Evolutionary conservation across 2,113 vertebrate species (phyloP), one percentile per base, ranked within the genome.

Genomic region (Ploceus nigricollis): DNA sequence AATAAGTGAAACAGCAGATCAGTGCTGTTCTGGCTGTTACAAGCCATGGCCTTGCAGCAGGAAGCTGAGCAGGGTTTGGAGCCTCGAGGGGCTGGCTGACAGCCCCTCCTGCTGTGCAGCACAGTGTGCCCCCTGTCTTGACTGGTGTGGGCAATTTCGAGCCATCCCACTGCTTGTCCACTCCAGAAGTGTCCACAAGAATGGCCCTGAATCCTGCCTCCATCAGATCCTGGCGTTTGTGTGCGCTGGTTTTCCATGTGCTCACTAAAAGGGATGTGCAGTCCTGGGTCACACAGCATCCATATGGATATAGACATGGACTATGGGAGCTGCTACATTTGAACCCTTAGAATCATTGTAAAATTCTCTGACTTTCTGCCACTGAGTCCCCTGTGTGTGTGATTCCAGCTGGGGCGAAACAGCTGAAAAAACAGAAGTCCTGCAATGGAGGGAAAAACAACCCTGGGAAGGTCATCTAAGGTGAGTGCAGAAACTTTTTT

Each of bases 191-290:
- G 25, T 15, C 47, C 5, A 1, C 30, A 66, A n/a, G 61, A 48
- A 22, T 2, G 51, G 39, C 25, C 37, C 47, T 48, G 11, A 47
- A 63, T 40, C 15, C 31, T 53, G n/a, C 13, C 17, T 42, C 3
- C 2, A 35, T 63, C 42, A 57, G 15, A 28, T 60, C 64, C 58
- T 0, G 0, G 27, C 0, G 0, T 47, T 37, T 21, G 64, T 22
- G 21, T 9, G 17, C 0, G 0, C 24, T 1, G 2, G 13, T 75
- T 90, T 82, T n/a, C 25, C 60, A 37, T 4, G 8, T 2, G 3
- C 40, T 75, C 3, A 3, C 24, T 61, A 21, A 6, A 28, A 73
- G 37, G 24, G 37, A 20, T 39, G 60, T 0, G 1, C 33, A 81
- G 28, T 33, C 20, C 44, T 10, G 11, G 42, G n/a, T 63, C 53